These are phyloP conservation scores for Micropoecilia bifurca DNA, from an alignment of 2,797 vertebrate species.

Conservation along the genomic window DNA sequence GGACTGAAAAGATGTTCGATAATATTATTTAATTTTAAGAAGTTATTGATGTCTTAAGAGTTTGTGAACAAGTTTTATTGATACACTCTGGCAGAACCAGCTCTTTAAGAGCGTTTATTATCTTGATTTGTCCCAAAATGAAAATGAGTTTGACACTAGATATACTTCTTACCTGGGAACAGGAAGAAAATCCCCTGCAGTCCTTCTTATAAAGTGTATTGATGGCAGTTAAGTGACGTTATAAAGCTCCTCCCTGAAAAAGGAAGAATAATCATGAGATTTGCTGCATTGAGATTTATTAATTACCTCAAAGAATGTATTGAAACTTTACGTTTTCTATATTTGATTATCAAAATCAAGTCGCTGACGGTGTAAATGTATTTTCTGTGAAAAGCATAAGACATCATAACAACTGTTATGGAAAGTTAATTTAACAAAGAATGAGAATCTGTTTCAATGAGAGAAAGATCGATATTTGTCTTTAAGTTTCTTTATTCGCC, in stretches of 20 bases:
- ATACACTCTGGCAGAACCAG: no score
- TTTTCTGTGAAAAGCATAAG: not conserved
- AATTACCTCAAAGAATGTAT: not conserved
- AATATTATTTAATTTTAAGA: no score
- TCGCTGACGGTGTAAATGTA: not conserved
- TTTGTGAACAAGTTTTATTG: no score
- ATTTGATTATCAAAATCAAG: not conserved
- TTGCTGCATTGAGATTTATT: not conserved
- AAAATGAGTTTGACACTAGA: not conserved
- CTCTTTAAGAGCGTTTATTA: no score
- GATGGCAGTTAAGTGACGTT: no score
- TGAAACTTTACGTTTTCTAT: not conserved
- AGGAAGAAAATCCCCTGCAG: constrained; percentile 4
- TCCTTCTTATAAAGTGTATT: not conserved
- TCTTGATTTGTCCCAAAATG: no score
- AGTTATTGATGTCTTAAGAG: no score
- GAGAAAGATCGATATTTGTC: no score
- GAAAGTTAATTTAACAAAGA: no score
- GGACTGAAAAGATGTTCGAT: no score
- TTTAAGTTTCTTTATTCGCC: no score
- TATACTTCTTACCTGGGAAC: constrained; percentile 6
- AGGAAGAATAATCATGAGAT: not conserved
- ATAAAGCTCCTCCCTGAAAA: not conserved
- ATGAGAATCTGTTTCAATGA: no score
- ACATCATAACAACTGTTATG: not conserved